Evolutionary conservation across 2,797 vertebrate species (phyloP).

Genomic region (Dermochelys coriacea): DNA sequence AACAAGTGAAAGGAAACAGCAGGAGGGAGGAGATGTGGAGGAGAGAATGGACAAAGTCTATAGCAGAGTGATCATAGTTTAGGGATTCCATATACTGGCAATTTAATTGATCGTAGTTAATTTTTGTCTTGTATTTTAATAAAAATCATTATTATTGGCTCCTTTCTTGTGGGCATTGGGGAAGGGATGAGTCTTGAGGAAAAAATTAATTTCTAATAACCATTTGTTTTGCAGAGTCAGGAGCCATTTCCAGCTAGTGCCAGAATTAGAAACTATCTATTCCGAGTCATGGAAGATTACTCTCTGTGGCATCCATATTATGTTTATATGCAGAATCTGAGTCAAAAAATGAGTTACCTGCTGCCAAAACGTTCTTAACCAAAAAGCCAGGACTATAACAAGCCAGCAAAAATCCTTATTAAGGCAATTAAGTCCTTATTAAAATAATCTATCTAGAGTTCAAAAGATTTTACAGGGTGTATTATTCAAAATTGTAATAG

Average conservation of each 20-base stretch:
- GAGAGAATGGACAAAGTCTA: neutral
- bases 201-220: neutral
- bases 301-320: accelerated
- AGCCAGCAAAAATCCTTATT: neutral
- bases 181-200: accelerated
- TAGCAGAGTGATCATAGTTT: neutral
- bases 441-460: neutral
- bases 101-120: accelerated
- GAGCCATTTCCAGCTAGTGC: neutral
- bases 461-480: neutral
- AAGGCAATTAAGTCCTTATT: neutral
- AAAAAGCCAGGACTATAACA: neutral
- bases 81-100: neutral
- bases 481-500: neutral
- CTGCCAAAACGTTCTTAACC: neutral
- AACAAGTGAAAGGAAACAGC: neutral
- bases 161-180: neutral
- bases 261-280: neutral
- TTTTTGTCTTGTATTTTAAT: neutral
- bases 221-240: accelerated
- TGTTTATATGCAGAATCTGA: accelerated
- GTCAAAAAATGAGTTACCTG: neutral
- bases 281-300: neutral
- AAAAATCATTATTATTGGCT: neutral
- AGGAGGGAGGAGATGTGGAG: neutral